Conservation (phyloP, 37 sponge, comb jelly and placozoan species). For the Spongilla lacustris region DNA sequence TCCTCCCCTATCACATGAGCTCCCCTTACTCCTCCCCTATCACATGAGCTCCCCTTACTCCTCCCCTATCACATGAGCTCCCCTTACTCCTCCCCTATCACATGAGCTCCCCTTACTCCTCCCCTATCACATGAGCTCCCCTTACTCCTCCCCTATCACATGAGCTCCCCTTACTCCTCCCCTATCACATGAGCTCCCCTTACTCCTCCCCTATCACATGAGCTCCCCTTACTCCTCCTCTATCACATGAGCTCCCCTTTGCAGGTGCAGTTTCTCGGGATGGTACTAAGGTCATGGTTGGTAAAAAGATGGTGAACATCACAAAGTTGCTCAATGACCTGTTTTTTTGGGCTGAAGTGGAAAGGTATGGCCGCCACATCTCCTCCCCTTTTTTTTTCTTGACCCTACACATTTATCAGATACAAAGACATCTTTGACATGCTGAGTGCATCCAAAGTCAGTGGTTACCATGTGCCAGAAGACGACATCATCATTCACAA, state of each 20-base stretch:
- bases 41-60: not conserved
- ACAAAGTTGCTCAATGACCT: slow-evolving; percentile 83
- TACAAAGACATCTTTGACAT: slow-evolving; percentile 72
- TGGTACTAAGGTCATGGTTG: slow-evolving; percentile 32
- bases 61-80: not conserved
- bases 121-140: not conserved
- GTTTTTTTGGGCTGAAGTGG: slow-evolving; percentile 91
- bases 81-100: not conserved
- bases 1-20: too few species aligned
- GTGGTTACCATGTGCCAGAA: slow-evolving; percentile 57
- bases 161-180: not conserved
- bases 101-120: not conserved
- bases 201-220: not conserved
- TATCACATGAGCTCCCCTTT: not conserved
- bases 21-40: not conserved
- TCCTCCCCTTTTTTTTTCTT: not conserved
- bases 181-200: not conserved
- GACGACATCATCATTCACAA: slow-evolving; percentile 76
- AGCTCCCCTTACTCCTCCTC: not conserved
- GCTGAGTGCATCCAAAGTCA: slow-evolving; percentile 21
- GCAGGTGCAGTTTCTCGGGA: not conserved
- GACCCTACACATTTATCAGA: too few species aligned
- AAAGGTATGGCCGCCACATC: slow-evolving; percentile 34
- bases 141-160: not conserved
- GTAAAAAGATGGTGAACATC: slow-evolving; percentile 49